These are phyloP conservation scores for Eretmodus cyanostictus DNA, from an alignment of 2,113 vertebrate genomes.

Conservation along the genomic window DNA sequence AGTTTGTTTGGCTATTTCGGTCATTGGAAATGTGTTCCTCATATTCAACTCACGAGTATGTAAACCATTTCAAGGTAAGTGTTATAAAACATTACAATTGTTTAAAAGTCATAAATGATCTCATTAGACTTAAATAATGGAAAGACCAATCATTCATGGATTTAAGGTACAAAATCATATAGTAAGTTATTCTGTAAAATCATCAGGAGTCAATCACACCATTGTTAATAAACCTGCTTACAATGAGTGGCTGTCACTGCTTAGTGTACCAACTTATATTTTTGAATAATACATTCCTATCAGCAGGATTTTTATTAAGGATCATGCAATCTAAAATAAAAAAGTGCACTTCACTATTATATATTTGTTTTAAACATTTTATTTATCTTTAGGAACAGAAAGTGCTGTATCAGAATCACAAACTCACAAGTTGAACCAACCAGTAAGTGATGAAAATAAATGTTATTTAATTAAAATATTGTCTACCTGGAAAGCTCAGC, in stretches of 20 bases:
- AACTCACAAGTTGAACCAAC: not conserved
- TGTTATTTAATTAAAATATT: accelerated
- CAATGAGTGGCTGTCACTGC: accelerated
- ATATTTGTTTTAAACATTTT: not conserved
- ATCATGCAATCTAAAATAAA: not conserved
- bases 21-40: not conserved
- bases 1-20: not conserved
- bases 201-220: accelerated
- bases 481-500: accelerated
- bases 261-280: not conserved
- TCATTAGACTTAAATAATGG: accelerated
- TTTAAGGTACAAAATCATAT: accelerated
- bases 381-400: not conserved
- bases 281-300: accelerated
- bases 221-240: not conserved
- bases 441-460: not conserved
- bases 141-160: not conserved
- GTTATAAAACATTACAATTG: not conserved
- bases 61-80: accelerated
- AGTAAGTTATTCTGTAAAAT: not conserved
- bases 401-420: too few species aligned
- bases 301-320: accelerated
- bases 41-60: not conserved
- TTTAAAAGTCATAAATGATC: not conserved
- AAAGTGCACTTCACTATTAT: not conserved